phyloP scores from a whole-genome alignment of 2,888 invertebrate species.

The Leuctra nigra region DNA sequence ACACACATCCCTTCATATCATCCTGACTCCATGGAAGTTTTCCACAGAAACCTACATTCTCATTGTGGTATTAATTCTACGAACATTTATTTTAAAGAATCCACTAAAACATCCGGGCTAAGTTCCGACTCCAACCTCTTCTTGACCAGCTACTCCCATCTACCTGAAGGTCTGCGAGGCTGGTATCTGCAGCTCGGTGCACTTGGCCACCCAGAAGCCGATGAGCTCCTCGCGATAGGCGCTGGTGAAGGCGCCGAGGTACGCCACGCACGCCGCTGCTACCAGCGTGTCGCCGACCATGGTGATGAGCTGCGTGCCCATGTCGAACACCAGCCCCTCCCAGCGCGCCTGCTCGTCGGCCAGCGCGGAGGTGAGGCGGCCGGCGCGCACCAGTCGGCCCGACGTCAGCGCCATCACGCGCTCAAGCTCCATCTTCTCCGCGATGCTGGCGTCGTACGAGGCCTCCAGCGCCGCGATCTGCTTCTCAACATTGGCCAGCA shows the following conservation, averaged over 20 bases:
- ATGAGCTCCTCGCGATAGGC: conserved; percentile 62
- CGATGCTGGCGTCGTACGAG: conserved; percentile 63
- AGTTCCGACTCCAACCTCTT: too few species aligned
- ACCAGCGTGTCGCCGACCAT: conserved; percentile 82
- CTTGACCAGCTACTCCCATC: too few species aligned
- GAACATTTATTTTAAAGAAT: too few species aligned
- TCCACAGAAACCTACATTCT: too few species aligned
- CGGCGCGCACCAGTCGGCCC: conserved; percentile 71
- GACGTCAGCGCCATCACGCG: conserved; percentile 70
- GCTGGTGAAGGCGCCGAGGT: conserved; percentile 83
- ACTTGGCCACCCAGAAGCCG: conserved; percentile 59
- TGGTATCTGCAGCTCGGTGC: conserved; percentile 58
- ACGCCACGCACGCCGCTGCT: conserved; percentile 82
- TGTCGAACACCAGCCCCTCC: conserved; percentile 65
- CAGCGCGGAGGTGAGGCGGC: conserved; percentile 76
- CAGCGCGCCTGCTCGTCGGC: conserved; percentile 82
- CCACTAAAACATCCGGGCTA: too few species aligned
- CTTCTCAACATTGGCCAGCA: conserved; percentile 74
- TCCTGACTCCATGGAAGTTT: too few species aligned
- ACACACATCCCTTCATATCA: too few species aligned
- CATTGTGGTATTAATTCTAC: too few species aligned
- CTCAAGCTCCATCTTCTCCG: conserved; percentile 66
- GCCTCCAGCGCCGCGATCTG: conserved; percentile 51
- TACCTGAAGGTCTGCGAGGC: conserved; percentile 62
- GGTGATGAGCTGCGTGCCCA: conserved; percentile 61